These are phyloP conservation scores for Scaptomyza flava DNA, from an alignment of 2,888 invertebrate species.

Conservation along the genomic window DNA sequence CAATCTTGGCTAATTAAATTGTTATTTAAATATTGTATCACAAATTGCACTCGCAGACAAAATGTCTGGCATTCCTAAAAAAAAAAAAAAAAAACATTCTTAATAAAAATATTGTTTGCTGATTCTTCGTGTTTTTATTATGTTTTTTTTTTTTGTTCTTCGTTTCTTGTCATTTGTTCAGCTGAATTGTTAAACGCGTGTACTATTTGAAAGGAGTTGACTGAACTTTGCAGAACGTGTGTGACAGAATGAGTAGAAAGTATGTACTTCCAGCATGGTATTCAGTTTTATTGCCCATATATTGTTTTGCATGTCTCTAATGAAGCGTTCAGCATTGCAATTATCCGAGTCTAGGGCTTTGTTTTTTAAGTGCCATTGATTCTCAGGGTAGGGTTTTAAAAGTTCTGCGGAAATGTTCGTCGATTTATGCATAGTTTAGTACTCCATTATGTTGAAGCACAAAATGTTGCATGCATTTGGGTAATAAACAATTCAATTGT, in stretches of 20 bases:
- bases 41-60: constrained; percentile 43
- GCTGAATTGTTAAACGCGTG: constrained; percentile 36
- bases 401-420: constrained; percentile 61
- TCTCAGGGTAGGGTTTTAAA: constrained; percentile 8
- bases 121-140: constrained; percentile 9
- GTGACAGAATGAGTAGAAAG: constrained; percentile 25
- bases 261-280: constrained; percentile 12
- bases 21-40: constrained; percentile 26
- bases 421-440: constrained; percentile 40
- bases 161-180: constrained; percentile 55
- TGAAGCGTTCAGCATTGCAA: constrained; percentile 66
- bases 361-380: constrained; percentile 40
- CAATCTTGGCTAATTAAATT: constrained; percentile 41
- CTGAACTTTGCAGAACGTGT: constrained; percentile 67
- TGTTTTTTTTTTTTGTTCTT: neutral
- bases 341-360: constrained; percentile 28
- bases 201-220: constrained; percentile 59
- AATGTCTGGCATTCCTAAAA: constrained; percentile 31
- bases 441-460: constrained; percentile 29
- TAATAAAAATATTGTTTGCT: constrained; percentile 18
- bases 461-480: constrained; percentile 55
- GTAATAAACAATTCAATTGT: constrained; percentile 72
- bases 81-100: constrained; percentile 15
- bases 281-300: constrained; percentile 45
- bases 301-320: constrained; percentile 70